Percentiles rank a stretch among this genome's conserved stretches.
Evolutionary conservation across 2,797 vertebrate genomes (phyloP).

Genomic region (Epinephelus malabaricus): DNA sequence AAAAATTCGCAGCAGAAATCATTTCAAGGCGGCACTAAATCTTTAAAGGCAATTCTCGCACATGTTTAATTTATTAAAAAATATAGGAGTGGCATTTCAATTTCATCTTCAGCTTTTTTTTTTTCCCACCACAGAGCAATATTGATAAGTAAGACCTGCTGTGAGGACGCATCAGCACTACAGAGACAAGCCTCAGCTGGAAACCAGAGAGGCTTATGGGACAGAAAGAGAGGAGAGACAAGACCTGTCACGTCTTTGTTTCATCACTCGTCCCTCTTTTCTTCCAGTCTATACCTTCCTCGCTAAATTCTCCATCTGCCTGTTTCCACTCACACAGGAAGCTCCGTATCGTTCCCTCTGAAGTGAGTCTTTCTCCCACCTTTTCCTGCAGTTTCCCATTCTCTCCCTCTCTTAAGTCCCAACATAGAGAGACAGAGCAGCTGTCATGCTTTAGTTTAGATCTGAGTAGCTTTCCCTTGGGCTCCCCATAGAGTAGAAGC

Average conservation of each 20-base stretch:
- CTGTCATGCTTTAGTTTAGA: conserved; percentile 63
- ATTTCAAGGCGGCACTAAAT: conserved; percentile 38
- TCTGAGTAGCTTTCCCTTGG: conserved; percentile 37
- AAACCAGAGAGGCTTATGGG: conserved; percentile 52
- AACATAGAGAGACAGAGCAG: conserved; percentile 58
- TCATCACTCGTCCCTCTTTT: conserved; percentile 56
- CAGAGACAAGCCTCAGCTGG: conserved; percentile 49
- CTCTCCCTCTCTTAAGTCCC: conserved; percentile 36
- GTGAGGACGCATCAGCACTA: conserved; percentile 40
- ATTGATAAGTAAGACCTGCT: conserved; percentile 56
- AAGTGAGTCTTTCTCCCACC: conserved; percentile 46
- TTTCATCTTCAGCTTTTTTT: conserved; percentile 1
- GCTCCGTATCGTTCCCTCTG: conserved; percentile 39
- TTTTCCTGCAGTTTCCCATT: conserved; percentile 30
- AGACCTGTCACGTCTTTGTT: conserved; percentile 53
- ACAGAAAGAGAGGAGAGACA: conserved; percentile 25
- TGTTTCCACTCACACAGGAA: conserved; percentile 33
- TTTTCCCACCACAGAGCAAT: conserved; percentile 31
- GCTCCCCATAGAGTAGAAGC: conserved; percentile 36
- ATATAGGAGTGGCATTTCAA: conserved; percentile 33
- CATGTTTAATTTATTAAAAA: conserved; percentile 58
- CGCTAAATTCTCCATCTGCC: conserved; percentile 55
- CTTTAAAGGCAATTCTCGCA: conserved; percentile 51
- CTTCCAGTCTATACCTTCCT: conserved; percentile 37
- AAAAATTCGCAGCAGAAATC: conserved; percentile 16